A percentile compares a stretch with the other conserved stretches of the same genome.
These are phyloP conservation scores for Hippocampus kuda DNA, from an alignment of 2,797 vertebrate genomes.

Conservation along the genomic window DNA sequence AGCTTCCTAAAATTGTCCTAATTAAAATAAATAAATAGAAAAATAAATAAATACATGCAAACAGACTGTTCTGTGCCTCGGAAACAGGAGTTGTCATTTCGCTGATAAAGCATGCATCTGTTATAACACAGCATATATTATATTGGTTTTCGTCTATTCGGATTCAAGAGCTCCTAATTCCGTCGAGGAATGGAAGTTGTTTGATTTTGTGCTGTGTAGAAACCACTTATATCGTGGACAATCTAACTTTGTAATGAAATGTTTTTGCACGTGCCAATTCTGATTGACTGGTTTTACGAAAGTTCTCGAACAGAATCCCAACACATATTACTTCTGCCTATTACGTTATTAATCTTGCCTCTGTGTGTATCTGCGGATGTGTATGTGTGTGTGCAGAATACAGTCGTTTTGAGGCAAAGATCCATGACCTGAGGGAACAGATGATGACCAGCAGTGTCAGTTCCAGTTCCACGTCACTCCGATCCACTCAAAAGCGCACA, in stretches of 20 bases:
- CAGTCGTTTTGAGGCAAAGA: conserved; percentile 92
- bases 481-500: conserved; percentile 86
- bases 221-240: too few species aligned
- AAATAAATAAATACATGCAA: too few species aligned
- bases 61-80: too few species aligned
- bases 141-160: too few species aligned
- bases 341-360: neutral
- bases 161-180: too few species aligned
- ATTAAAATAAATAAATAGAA: too few species aligned
- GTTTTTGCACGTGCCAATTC: neutral
- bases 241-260: neutral
- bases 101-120: too few species aligned
- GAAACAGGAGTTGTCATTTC: too few species aligned
- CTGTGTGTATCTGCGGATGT: conserved; percentile 20
- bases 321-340: neutral
- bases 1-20: too few species aligned
- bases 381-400: conserved; percentile 68
- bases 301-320: conserved; percentile 34
- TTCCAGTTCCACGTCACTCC: conserved; percentile 86
- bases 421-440: conserved; percentile 91
- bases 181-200: too few species aligned
- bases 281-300: neutral
- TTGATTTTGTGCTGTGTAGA: too few species aligned
- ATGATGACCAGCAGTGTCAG: conserved; percentile 97
- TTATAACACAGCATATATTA: too few species aligned